Evolutionary conservation across 2,888 invertebrate genomes (phyloP).

Genomic region (Leucania comma): DNA sequence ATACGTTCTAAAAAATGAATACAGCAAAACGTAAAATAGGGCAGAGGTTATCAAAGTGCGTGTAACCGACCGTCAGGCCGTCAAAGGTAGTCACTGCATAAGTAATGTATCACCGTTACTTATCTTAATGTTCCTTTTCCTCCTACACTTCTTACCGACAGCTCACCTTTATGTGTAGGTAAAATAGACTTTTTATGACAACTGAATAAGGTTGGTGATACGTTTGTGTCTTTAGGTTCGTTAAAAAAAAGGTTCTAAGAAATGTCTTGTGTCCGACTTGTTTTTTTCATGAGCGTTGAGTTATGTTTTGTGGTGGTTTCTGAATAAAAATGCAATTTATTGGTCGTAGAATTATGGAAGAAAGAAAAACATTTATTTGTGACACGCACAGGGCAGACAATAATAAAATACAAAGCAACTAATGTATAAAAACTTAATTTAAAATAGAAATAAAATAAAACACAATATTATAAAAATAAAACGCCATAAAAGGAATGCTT

Average conservation of each 20-base stretch:
- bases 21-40: conserved; percentile 27
- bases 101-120: conserved; percentile 40
- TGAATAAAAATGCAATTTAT: conserved; percentile 16
- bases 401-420: too few species aligned
- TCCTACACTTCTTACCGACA: conserved; percentile 53
- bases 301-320: conserved; percentile 2
- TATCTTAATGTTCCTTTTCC: conserved; percentile 55
- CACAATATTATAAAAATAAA: too few species aligned
- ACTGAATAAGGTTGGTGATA: conserved; percentile 16
- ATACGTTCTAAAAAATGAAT: conserved; percentile 1
- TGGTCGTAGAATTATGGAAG: background rate
- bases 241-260: background rate
- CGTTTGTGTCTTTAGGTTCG: conserved; percentile 39
- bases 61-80: conserved; percentile 21
- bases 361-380: too few species aligned
- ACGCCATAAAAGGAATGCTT: too few species aligned
- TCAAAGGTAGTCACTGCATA: conserved; percentile 51
- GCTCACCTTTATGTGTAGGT: conserved; percentile 42
- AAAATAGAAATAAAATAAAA: too few species aligned
- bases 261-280: conserved; percentile 18
- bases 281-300: background rate
- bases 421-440: too few species aligned
- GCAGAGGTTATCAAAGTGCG: conserved; percentile 31
- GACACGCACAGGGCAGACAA: too few species aligned
- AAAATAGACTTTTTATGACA: conserved; percentile 46